Base-by-base conservation (phyloP, 2,797 vertebrate genomes). In the Calcarius lapponicus region DNA sequence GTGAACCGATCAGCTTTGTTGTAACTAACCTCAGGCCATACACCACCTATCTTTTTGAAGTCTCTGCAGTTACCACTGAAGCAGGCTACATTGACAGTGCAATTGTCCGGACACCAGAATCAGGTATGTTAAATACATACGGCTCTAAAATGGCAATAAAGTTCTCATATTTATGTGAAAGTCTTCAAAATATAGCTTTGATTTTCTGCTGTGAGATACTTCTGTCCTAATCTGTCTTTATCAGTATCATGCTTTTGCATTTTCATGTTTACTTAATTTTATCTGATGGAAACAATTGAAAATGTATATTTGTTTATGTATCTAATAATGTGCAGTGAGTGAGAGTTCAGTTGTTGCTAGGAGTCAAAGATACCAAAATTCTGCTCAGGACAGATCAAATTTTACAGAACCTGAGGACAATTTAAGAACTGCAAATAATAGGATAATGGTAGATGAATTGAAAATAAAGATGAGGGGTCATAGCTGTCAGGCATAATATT, bases 11-110 rank as follows among this genome's bases (percentile, higher is more conserved):
- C 95, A 99, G 98, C 56, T 98, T 99, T 57, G 97, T 98, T 64
- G 97, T 99, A 83, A 98, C 98, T 78, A 98, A 98, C 86, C 98
- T 99, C 85, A 98, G 98, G 75, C 98, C 99, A 48, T 99, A 99
- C 57, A 99, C 99, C 2, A 98, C 99, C 5, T 99, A 99, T 67
- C 98, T 99, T 19, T 99, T 99, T 87, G 99, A 99, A 97, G 99
- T 99, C 86, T 99, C 99, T 38, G 99, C 99, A 82, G 98, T 99
- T 91, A 99, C 99, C 74, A 99, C 98, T 7, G 99, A 99, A 71
- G 99, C 99, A 93, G 99, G 99, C 62, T 99, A 99, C 96, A 98
- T 99, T 64, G 98, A 99, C 78, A 99, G 99, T 83, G 98, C 98
- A 5, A 99, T 99, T 97, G 98, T 99, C 81, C 98, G 99, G 84